These are phyloP conservation scores for Actenoides lindsayi DNA, from an alignment of 2,113 vertebrate species.

Conservation along the genomic window DNA sequence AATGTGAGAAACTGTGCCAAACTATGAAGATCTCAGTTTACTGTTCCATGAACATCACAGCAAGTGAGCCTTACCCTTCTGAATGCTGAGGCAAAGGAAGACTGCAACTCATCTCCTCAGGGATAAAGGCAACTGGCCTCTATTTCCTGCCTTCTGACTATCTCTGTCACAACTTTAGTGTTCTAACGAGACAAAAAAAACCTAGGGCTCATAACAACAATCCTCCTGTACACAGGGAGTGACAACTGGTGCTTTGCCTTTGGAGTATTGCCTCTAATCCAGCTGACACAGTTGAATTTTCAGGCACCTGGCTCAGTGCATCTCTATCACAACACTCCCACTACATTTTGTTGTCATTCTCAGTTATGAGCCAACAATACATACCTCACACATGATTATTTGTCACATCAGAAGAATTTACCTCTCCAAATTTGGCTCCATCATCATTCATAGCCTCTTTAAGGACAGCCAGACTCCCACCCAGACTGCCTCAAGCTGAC, in stretches of 20 bases:
- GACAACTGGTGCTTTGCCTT: background rate
- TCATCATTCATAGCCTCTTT: background rate
- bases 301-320: background rate
- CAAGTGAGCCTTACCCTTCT: background rate
- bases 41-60: background rate
- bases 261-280: background rate
- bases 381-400: background rate
- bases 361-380: background rate
- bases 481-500: conserved; percentile 7
- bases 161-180: background rate
- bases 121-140: background rate
- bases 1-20: background rate
- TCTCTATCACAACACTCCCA: background rate
- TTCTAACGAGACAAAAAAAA: background rate
- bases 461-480: background rate
- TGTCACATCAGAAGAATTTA: conserved; percentile 3
- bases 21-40: background rate
- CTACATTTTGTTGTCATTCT: background rate
- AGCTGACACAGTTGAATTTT: background rate
- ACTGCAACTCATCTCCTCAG: background rate
- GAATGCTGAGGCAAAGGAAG: background rate
- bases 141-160: background rate
- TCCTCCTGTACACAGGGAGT: background rate
- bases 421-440: background rate
- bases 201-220: background rate